These are phyloP conservation scores for Nettapus auritus DNA, from an alignment of 2,113 vertebrate species.

Conservation along the genomic window DNA sequence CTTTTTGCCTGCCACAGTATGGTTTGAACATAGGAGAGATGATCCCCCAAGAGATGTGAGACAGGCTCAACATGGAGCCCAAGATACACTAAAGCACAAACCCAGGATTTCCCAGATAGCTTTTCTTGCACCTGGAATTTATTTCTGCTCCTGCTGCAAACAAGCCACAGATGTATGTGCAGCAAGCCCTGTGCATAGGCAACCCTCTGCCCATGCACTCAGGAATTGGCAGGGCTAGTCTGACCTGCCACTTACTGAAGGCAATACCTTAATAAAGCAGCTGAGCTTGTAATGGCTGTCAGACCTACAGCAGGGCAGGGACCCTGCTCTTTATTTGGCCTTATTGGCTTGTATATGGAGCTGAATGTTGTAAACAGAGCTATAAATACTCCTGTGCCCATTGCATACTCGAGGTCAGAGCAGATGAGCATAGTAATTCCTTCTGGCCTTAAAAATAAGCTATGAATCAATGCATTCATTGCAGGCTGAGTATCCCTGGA, in stretches of 20 bases:
- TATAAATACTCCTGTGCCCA: conserved; percentile 55
- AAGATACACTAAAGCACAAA: background rate
- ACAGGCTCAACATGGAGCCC: background rate
- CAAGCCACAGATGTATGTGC: background rate
- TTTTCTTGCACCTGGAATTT: background rate
- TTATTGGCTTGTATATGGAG: background rate
- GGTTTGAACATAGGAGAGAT: background rate
- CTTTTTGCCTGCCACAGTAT: background rate
- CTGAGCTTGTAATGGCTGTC: conserved; percentile 5
- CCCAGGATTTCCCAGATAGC: background rate
- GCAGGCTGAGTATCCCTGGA: conserved; percentile 1
- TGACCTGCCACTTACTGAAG: background rate
- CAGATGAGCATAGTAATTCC: conserved; percentile 27
- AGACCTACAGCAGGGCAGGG: background rate
- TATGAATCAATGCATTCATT: conserved; percentile 50
- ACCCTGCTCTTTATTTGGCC: background rate
- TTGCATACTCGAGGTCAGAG: conserved; percentile 33
- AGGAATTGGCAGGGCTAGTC: background rate
- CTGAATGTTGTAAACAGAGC: conserved; percentile 44
- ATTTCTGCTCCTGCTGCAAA: conserved; percentile 9
- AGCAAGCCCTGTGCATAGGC: background rate
- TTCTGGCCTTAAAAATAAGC: conserved; percentile 57
- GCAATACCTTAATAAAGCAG: conserved; percentile 7
- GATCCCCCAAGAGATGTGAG: background rate
- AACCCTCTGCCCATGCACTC: background rate